These are phyloP conservation scores for Andrena cerasifolii DNA, from an alignment of 1,140 invertebrate genomes.

Conservation along the genomic window DNA sequence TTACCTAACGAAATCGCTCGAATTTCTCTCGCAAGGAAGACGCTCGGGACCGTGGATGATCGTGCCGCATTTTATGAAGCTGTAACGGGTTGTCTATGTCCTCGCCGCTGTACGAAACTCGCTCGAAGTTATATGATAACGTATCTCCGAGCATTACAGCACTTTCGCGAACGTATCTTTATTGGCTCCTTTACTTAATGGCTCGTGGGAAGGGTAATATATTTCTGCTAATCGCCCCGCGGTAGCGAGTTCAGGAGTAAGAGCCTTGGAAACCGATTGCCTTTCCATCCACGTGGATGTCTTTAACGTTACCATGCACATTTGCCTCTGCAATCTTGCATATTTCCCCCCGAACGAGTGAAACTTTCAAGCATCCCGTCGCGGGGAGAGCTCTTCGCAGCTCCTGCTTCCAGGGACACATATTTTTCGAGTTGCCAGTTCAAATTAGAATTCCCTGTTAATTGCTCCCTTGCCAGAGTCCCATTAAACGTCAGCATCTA, in stretches of 20 bases:
- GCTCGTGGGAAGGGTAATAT: constrained; percentile 36
- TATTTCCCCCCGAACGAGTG: neutral
- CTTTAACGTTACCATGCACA: no score
- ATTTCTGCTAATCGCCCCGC: constrained; percentile 32
- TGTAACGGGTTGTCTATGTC: constrained; percentile 24
- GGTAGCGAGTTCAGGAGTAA: constrained; percentile 23
- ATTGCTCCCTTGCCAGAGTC: neutral
- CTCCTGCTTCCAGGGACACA: no score
- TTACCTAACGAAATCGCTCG: neutral
- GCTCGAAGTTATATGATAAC: constrained; percentile 29
- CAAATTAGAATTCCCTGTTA: neutral
- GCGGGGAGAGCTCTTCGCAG: no score
- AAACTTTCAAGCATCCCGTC: no score
- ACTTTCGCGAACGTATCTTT: constrained; percentile 39
- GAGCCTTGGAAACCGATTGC: neutral
- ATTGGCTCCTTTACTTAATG: constrained; percentile 40
- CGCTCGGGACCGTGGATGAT: neutral
- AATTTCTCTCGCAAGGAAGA: neutral
- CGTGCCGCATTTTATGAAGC: constrained; percentile 32
- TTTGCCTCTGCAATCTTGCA: no score
- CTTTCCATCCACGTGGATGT: neutral
- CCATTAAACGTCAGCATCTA: constrained; percentile 1
- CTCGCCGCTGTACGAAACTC: constrained; percentile 9
- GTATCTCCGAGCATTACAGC: constrained; percentile 30
- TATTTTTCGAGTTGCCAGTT: no score